phyloP scores from a whole-genome alignment of 2,888 invertebrate species.

The Cerceris rybyensis region DNA sequence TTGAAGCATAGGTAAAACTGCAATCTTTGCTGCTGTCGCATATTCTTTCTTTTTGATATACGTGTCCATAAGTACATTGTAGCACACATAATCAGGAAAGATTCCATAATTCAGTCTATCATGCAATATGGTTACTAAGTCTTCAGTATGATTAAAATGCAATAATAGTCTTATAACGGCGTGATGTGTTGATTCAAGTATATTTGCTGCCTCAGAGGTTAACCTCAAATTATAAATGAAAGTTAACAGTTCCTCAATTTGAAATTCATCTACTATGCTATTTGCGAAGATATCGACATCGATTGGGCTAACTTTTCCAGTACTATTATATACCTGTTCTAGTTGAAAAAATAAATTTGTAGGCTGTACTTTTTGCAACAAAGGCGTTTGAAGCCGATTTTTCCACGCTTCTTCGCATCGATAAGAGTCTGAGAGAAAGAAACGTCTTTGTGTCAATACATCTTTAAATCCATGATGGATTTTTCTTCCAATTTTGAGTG shows the following conservation, averaged over 20 bases:
- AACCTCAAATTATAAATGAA: conserved; percentile 88
- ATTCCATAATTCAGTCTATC: conserved; percentile 94
- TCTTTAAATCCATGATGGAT: neutral
- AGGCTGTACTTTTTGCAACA: conserved; percentile 85
- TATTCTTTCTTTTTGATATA: conserved; percentile 88
- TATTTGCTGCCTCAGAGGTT: conserved; percentile 87
- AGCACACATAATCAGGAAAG: conserved; percentile 92
- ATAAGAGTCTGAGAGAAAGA: conserved; percentile 88
- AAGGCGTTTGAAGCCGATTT: conserved; percentile 84
- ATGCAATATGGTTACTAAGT: conserved; percentile 88
- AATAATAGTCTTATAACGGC: conserved; percentile 88
- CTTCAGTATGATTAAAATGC: conserved; percentile 81
- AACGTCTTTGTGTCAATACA: conserved; percentile 72
- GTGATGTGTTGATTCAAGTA: conserved; percentile 91
- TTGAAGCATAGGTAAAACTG: conserved; percentile 92
- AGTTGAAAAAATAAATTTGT: conserved; percentile 88
- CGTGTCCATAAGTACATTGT: conserved; percentile 91
- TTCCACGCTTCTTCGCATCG: conserved; percentile 89
- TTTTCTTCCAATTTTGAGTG: conserved; percentile 34
- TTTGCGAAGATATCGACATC: conserved; percentile 93
- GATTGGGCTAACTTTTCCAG: conserved; percentile 87
- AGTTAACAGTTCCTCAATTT: conserved; percentile 89
- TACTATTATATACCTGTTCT: conserved; percentile 86
- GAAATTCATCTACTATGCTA: conserved; percentile 83
- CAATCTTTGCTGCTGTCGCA: conserved; percentile 89